A percentile compares a stretch with the other conserved stretches of the same genome.
Evolutionary conservation across 2,113 vertebrate genomes (phyloP).

Genomic region (Bujurquina vittata): DNA sequence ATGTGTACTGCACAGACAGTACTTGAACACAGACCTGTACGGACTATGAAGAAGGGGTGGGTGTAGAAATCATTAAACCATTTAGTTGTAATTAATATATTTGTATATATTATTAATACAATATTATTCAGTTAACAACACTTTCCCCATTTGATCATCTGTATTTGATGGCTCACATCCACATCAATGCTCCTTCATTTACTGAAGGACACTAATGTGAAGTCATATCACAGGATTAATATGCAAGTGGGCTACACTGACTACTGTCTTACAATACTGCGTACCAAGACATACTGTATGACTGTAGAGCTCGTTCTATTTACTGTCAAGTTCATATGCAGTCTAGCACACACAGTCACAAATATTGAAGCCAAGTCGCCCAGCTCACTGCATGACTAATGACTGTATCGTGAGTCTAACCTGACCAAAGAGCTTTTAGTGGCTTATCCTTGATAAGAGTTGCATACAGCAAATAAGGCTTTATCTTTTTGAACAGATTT

Average conservation of each 20-base stretch:
- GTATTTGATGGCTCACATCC: not conserved
- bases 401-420: no score
- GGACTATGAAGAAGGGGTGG: not conserved
- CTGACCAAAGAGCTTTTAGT: not conserved
- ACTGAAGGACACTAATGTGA: not conserved
- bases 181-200: not conserved
- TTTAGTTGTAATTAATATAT: not conserved
- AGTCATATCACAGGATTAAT: no score
- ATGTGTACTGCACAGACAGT: not conserved
- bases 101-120: not conserved
- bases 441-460: not conserved
- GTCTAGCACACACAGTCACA: no score
- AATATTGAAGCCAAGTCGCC: no score
- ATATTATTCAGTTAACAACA: not conserved
- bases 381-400: no score
- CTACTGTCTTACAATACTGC: no score
- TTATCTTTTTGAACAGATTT: not conserved
- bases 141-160: not conserved
- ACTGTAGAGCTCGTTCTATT: no score
- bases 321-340: no score
- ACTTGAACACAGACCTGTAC: not conserved
- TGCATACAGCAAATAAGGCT: not conserved
- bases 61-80: not conserved
- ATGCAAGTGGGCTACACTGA: no score
- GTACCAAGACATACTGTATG: no score